Base-by-base conservation (phyloP, 2,888 invertebrate genomes). In the Bombyx huttoni region DNA sequence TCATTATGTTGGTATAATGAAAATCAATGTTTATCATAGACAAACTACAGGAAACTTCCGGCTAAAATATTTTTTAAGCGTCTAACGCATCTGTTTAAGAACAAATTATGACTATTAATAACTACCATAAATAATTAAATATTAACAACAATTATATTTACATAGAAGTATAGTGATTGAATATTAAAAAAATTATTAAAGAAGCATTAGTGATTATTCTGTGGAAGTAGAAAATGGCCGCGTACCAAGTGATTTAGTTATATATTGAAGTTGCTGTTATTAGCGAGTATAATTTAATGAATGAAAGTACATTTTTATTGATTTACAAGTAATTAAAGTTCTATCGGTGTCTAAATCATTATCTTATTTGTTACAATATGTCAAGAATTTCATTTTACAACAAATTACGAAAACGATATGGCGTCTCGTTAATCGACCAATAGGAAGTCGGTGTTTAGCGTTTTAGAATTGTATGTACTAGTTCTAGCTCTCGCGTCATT, bases 401-500 rank as follows among this genome's bases (percentile, higher is more conserved):
- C 24, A 35, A 49, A 45, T 51, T 49, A 49, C 47, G 77, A 85
- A 85, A 83, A 78, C 86, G 86, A 87, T 86, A 93, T 93, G 93
- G 93, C 93, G 92, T 92, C 89, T 80, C 77, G 74, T 61, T 75
- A 78, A 84, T 88, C 88, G 88, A 89, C 93, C 93, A 94, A 94
- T 94, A 89, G 89, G 90, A 91, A 86, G 81, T 85, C 84, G 89
- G 90, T 90, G 91, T 90, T 89, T 88, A 89, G 88, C 89, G 87
- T 89, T 89, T 88, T 90, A 89, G 89, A 90, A 89, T 89, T 90
- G 89, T 90, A 90, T 91, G 90, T 90, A 91, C 91, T 91, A 90
- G 89, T 90, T 91, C 91, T 91, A 90, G 89, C 90, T 89, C 89
- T 92, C 92, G 92, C 92, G 92, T 92, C 92, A 91, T 89, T 90